A percentile compares a stretch with the other conserved stretches of the same genome.
phyloP scores from a whole-genome alignment of 2,113 vertebrate genomes.

The Apistogramma diplotaenia region DNA sequence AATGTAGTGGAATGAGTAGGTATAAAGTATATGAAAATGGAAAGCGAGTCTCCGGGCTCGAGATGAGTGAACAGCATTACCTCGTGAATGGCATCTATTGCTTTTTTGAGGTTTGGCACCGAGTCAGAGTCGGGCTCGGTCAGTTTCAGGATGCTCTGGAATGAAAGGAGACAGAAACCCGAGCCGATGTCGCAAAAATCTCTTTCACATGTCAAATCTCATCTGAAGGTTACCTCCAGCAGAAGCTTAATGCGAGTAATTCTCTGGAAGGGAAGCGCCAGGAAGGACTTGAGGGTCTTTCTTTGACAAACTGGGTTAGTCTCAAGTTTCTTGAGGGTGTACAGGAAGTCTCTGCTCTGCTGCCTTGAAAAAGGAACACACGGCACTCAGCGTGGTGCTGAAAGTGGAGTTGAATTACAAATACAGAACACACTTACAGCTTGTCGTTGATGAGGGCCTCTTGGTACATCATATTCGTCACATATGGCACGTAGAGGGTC shows the following conservation, averaged over 20 bases:
- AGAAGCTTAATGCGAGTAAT: conserved; percentile 80
- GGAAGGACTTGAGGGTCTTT: conserved; percentile 80
- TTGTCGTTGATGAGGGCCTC: conserved; percentile 74
- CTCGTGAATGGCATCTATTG: conserved; percentile 72
- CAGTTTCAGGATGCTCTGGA: conserved; percentile 76
- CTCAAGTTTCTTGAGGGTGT: conserved; percentile 73
- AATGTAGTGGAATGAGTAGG: background rate
- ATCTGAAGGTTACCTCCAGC: conserved; percentile 67
- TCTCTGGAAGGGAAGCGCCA: conserved; percentile 83
- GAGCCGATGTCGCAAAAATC: background rate
- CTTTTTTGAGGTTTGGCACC: conserved; percentile 43
- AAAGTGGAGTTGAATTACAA: background rate
- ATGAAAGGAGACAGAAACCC: background rate
- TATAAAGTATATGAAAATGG: background rate
- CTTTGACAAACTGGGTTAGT: conserved; percentile 75
- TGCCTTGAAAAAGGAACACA: conserved; percentile 37
- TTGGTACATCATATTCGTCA: conserved; percentile 85
- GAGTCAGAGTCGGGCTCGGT: conserved; percentile 29
- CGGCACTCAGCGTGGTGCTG: background rate
- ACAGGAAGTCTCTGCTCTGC: conserved; percentile 71
- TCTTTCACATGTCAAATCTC: background rate
- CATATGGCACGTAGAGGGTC: conserved; percentile 76
- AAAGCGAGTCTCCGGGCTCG: background rate
- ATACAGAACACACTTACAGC: conserved; percentile 61
- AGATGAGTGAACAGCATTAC: conserved; percentile 27